Evolutionary conservation across 2,888 invertebrate genomes (phyloP), one percentile per base, ranked within the genome.

Genomic region (Agrochola litura): DNA sequence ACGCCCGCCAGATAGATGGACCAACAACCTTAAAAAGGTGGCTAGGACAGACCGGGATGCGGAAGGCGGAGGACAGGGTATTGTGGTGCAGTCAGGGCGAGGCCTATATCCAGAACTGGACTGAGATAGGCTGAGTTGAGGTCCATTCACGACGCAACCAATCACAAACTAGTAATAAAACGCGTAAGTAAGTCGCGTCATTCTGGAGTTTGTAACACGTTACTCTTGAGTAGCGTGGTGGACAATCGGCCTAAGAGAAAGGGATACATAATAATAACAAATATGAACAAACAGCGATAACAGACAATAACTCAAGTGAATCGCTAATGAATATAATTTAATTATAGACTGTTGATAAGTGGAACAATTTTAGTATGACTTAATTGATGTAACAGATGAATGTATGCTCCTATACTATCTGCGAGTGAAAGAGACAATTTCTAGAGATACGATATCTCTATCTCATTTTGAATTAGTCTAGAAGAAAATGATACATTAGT

Each of bases 271-370:
- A 83, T 43, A 67, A 77, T 43, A 67, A 77, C 67, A 71, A 78
- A 64, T 56, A 67, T 22, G 14, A 58, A 49, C 67, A 72, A 65
- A 76, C 61, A 41, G 56, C 60, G 61, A 86, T 76, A 86, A 71
- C 63, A 76, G 52, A 63, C 66, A 73, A 75, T 82, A 75, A 73
- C 54, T 82, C 69, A 71, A 73, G 70, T 22, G 70, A 65, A 72
- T 74, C 66, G 70, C 78, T 54, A 81, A 81, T 81, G 66, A 87
- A 84, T 79, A 65, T 69, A 86, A 84, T 81, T 75, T 75, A 86
- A 84, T 82, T 77, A 86, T 79, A 84, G 75, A 84, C 67, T 70
- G 30, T 58, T 52, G 77, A 87, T 79, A 87, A 81, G 54, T 73
- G n/a, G 65, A 71, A 76, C 71, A 46, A 72, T 79, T 74, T 79